Conservation (phyloP, 1,140 invertebrate genomes). For the Triops longicaudatus region DNA sequence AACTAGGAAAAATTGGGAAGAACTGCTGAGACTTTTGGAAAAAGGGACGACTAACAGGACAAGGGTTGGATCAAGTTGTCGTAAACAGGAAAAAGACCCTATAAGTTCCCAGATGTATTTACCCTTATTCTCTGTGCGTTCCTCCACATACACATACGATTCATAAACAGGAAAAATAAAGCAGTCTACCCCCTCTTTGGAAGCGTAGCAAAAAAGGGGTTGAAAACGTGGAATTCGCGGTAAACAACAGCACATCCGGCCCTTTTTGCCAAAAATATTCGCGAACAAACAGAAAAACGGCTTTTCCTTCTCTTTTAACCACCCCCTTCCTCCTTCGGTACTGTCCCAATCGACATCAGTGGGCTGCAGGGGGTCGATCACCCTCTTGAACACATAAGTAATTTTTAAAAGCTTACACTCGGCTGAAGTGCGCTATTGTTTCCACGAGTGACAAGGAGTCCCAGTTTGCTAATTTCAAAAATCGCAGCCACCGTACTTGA, state of each 20-base stretch:
- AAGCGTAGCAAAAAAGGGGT: background rate
- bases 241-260: slow-evolving; percentile 14
- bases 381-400: too few species aligned
- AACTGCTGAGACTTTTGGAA: background rate
- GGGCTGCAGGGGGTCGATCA: too few species aligned
- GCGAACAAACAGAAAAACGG: background rate
- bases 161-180: slow-evolving; percentile 9
- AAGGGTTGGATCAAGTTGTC: slow-evolving; percentile 15
- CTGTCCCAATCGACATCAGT: too few species aligned
- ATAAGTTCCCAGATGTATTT: background rate
- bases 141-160: background rate
- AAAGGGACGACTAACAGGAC: slow-evolving; percentile 22
- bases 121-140: background rate
- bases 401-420: too few species aligned
- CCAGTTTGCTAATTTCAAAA: too few species aligned
- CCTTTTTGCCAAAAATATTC: background rate
- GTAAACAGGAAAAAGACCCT: slow-evolving; percentile 15
- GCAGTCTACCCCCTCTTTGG: background rate
- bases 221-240: background rate
- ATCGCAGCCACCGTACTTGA: too few species aligned
- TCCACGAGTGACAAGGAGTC: too few species aligned
- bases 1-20: slow-evolving; percentile 14
- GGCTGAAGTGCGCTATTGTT: too few species aligned
- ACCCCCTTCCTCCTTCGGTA: background rate
- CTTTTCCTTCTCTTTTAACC: slow-evolving; percentile 5